These are phyloP conservation scores for Drosophila monieri DNA, from an alignment of 2,888 invertebrate species.

Conservation along the genomic window DNA sequence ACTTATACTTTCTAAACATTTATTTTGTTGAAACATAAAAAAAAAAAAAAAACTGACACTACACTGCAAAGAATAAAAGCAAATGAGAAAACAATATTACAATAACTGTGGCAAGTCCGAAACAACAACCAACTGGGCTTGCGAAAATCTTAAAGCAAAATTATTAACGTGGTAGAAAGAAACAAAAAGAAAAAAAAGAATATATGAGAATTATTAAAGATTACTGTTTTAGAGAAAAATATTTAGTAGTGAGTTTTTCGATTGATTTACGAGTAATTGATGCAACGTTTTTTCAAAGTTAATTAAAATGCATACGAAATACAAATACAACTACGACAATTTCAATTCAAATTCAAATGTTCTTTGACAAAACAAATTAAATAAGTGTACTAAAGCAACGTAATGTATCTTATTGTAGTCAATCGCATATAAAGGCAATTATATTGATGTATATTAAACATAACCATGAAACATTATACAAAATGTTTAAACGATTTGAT, in stretches of 20 bases:
- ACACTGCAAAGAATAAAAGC: constrained; percentile 55
- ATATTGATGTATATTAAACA: constrained; percentile 72
- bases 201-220: constrained; percentile 38
- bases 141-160: constrained; percentile 45
- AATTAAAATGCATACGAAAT: constrained; percentile 43
- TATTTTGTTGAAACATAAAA: constrained; percentile 51
- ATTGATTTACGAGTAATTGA: constrained; percentile 61
- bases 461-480: constrained; percentile 46
- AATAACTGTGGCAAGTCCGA: constrained; percentile 81
- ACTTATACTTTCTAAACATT: constrained; percentile 58
- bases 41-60: constrained; percentile 37
- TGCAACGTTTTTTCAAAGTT: constrained; percentile 62
- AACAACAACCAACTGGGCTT: constrained; percentile 56
- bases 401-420: constrained; percentile 60
- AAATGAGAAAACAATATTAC: constrained; percentile 79
- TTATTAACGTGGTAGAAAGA: constrained; percentile 63
- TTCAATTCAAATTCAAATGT: constrained; percentile 51
- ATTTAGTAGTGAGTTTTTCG: constrained; percentile 69
- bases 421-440: constrained; percentile 44
- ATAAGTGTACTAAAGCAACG: constrained; percentile 73
- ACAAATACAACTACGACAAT: constrained; percentile 38
- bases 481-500: constrained; percentile 26
- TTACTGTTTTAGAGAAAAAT: constrained; percentile 48
- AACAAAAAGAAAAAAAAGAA: constrained; percentile 36
- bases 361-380: constrained; percentile 68